Evolutionary conservation across 2,888 invertebrate genomes (phyloP).

Genomic region (Teleiodes luculella): DNA sequence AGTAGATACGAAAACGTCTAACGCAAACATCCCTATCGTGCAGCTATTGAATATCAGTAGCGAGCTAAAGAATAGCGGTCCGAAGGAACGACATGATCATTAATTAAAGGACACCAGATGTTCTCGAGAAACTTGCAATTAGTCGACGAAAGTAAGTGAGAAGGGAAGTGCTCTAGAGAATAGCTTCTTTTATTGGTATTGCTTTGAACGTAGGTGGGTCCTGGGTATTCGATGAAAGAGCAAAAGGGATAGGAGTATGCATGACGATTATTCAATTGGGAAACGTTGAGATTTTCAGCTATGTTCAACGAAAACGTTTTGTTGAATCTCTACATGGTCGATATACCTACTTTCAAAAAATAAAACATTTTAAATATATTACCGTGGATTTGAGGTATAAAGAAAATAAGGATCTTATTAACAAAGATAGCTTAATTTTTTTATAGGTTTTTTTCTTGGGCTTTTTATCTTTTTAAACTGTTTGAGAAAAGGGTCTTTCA

Average conservation of each 20-base stretch:
- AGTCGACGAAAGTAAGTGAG: conserved; percentile 37
- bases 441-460: too few species aligned
- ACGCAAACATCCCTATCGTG: not conserved
- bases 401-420: too few species aligned
- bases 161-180: conserved; percentile 35
- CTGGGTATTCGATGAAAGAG: conserved; percentile 1
- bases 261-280: not conserved
- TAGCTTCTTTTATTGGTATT: conserved; percentile 41
- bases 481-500: too few species aligned
- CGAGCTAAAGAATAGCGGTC: conserved; percentile 19
- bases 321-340: too few species aligned
- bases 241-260: not conserved
- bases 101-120: conserved; percentile 69
- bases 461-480: too few species aligned
- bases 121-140: conserved; percentile 60
- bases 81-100: conserved; percentile 47
- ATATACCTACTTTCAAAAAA: too few species aligned
- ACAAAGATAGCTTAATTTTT: too few species aligned
- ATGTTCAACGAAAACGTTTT: not conserved
- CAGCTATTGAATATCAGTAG: not conserved
- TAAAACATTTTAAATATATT: too few species aligned
- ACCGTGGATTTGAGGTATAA: too few species aligned
- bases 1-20: not conserved
- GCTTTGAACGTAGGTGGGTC: conserved; percentile 7
- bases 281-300: not conserved